These are phyloP conservation scores for Andrena minutula DNA, from an alignment of 2,888 invertebrate species.

Conservation along the genomic window DNA sequence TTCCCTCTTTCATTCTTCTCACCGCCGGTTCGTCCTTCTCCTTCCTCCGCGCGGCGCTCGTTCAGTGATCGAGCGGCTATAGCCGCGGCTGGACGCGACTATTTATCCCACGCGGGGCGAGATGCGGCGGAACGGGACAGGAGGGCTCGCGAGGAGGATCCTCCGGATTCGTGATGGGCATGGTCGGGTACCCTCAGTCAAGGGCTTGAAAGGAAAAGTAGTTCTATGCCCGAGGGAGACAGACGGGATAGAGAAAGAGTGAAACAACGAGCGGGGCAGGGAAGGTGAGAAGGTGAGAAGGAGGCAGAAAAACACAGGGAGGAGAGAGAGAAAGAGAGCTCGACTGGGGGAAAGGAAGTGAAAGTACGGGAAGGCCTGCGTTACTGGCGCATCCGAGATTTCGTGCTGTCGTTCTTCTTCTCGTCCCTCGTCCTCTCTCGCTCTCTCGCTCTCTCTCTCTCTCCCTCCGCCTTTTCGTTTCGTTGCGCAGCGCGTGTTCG, in stretches of 20 bases:
- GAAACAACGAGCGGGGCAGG: slow-evolving; percentile 18
- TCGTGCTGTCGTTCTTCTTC: slow-evolving; percentile 67
- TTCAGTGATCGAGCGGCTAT: slow-evolving; percentile 68
- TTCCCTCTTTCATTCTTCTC: slow-evolving; percentile 64
- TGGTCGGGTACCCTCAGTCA: slow-evolving; percentile 74
- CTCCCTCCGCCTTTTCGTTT: slow-evolving; percentile 7
- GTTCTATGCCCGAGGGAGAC: slow-evolving; percentile 72
- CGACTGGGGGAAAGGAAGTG: slow-evolving; percentile 83
- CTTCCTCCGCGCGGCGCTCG: slow-evolving; percentile 45
- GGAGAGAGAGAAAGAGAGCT: slow-evolving; percentile 72
- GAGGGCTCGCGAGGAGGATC: slow-evolving; percentile 18
- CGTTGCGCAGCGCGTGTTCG: slow-evolving; percentile 39
- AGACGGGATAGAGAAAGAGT: slow-evolving; percentile 35
- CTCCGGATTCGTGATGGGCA: slow-evolving; percentile 77
- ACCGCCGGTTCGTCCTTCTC: slow-evolving; percentile 42
- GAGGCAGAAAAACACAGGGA: slow-evolving; percentile 50
- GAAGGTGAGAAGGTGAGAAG: slow-evolving; percentile 49
- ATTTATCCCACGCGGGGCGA: slow-evolving; percentile 67
- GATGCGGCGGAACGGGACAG: slow-evolving; percentile 19
- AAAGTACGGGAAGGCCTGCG: slow-evolving; percentile 79
- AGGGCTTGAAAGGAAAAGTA: slow-evolving; percentile 82
- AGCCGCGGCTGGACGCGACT: slow-evolving; percentile 65
- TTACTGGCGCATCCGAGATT: slow-evolving; percentile 79
- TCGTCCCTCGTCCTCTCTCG: neutral
- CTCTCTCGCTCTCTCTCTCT: neutral